Conservation (phyloP, 2,113 vertebrate species). For the Syngnathus floridae region DNA sequence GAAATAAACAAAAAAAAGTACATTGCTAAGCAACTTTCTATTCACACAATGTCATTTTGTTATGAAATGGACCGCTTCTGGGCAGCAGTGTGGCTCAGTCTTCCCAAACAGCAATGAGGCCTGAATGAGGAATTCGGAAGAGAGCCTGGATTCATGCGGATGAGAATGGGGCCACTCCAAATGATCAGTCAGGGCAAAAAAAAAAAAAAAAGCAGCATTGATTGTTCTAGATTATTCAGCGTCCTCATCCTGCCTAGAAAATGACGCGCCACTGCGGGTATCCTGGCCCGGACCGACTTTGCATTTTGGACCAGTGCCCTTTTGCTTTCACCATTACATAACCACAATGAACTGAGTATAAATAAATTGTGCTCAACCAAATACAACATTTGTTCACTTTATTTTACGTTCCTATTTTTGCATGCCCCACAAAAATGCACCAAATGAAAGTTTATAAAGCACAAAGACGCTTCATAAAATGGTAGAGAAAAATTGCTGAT, state of each 20-base stretch:
- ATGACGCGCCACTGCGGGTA: slow-evolving; percentile 9
- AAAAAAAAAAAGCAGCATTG: slow-evolving; percentile 21
- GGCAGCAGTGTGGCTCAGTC: slow-evolving; percentile 11
- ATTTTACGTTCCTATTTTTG: neutral
- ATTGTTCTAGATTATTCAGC: slow-evolving; percentile 41
- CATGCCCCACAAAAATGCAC: neutral
- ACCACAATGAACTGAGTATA: slow-evolving; percentile 34
- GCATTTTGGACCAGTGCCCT: slow-evolving; percentile 36
- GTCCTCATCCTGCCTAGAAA: slow-evolving; percentile 45
- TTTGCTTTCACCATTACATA: slow-evolving; percentile 42
- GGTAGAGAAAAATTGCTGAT: neutral
- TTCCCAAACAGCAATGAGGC: slow-evolving; percentile 1
- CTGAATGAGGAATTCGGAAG: neutral
- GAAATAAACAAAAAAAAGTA: slow-evolving; percentile 10
- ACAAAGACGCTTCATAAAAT: neutral
- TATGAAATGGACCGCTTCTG: slow-evolving; percentile 10
- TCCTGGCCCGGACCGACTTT: too few relatives aligned
- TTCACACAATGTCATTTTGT: slow-evolving; percentile 1
- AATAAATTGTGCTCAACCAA: slow-evolving; percentile 32
- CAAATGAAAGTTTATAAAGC: neutral
- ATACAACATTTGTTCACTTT: slow-evolving; percentile 10
- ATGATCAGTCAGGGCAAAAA: slow-evolving; percentile 26
- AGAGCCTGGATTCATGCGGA: slow-evolving; percentile 8
- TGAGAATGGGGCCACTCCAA: slow-evolving; percentile 21
- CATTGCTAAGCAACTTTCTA: slow-evolving; percentile 14